Percentiles rank a stretch among this genome's conserved stretches.
Evolutionary conservation across 2,888 invertebrate genomes (phyloP).

Genomic region (Acheta domesticus): DNA sequence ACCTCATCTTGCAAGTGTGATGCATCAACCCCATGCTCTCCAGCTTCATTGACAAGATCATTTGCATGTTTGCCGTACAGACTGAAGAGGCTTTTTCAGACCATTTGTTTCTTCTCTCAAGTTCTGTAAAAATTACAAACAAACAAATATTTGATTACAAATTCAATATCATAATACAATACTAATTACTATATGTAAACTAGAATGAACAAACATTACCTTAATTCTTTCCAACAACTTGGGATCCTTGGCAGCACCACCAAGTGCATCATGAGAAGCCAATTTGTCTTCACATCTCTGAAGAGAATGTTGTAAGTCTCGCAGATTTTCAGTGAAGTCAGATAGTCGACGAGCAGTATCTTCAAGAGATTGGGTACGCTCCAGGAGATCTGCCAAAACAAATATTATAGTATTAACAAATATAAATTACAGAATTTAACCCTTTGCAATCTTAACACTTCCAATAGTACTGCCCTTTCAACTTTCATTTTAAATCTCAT

Average conservation of each 20-base stretch:
- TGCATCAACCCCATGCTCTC: conserved; percentile 72
- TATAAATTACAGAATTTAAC: conserved; percentile 20
- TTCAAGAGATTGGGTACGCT: conserved; percentile 76
- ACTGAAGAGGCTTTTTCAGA: conserved; percentile 69
- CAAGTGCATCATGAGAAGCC: conserved; percentile 67
- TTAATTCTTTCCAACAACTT: conserved; percentile 82
- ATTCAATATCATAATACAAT: not conserved
- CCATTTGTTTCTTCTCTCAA: conserved; percentile 77
- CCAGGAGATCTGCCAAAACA: conserved; percentile 46
- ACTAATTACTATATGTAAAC: not conserved
- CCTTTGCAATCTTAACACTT: too few species aligned
- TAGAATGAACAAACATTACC: conserved; percentile 42
- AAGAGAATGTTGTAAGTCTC: conserved; percentile 80
- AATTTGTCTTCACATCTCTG: conserved; percentile 86
- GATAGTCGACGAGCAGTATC: conserved; percentile 75
- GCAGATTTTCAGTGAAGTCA: conserved; percentile 79
- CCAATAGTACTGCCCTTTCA: too few species aligned
- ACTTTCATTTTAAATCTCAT: too few species aligned
- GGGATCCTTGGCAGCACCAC: conserved; percentile 74
- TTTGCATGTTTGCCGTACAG: conserved; percentile 66
- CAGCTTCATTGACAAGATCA: conserved; percentile 72
- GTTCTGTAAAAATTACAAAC: conserved; percentile 43
- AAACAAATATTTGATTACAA: not conserved
- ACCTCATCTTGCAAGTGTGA: conserved; percentile 75
- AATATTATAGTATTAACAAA: conserved; percentile 3